Base-by-base conservation (phyloP, 2,797 vertebrate genomes). In the Notamacropus eugenii region DNA sequence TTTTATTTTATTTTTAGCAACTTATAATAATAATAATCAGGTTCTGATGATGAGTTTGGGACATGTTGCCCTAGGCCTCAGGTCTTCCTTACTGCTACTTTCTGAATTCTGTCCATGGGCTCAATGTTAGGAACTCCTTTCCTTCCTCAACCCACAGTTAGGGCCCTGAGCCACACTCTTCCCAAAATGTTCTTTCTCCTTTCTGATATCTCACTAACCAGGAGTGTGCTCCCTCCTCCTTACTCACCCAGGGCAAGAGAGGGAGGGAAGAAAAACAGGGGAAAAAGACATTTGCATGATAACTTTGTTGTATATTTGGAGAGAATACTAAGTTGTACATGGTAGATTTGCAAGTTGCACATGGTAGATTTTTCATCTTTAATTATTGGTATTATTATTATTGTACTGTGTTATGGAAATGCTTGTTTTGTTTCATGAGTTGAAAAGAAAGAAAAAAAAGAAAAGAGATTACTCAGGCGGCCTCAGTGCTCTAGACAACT, bases 241-340 rank as follows among this genome's bases (percentile, higher is more conserved):
- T 13, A 31, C 4, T 0, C 13, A 29, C 10, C 27, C 14, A 1
- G 31, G 13, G 62, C 4, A 19, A 4, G 31, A 3, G 31, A 16
- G 27, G 28, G 0, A 8, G 28, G 57, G 24, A 16, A 34, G 62
- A 67, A 67, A 67, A 67, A 6, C 4, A 16, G 13, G 62, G 13
- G 0, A 67, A 34, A 67, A 67, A 67, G 62, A 67, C 11, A n/a
- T n/a, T 34, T n/a, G 5, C 62, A 67, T 16, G 14, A n/a, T n/a
- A n/a, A n/a, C 31, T 67, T 67, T 67, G 31, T 67, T 67, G 14
- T 67, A 34, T 67, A 67, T 67, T 67, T 67, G 31, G 31, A n/a
- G 13, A 34, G 31, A 67, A 67, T 34, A 67, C 13, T 4, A 67
- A 67, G 1, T n/a, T 67, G 4, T 67, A 67, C 13, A 67, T 67